Base-by-base conservation (phyloP, 1,140 invertebrate species). In the Colletes gigas region DNA sequence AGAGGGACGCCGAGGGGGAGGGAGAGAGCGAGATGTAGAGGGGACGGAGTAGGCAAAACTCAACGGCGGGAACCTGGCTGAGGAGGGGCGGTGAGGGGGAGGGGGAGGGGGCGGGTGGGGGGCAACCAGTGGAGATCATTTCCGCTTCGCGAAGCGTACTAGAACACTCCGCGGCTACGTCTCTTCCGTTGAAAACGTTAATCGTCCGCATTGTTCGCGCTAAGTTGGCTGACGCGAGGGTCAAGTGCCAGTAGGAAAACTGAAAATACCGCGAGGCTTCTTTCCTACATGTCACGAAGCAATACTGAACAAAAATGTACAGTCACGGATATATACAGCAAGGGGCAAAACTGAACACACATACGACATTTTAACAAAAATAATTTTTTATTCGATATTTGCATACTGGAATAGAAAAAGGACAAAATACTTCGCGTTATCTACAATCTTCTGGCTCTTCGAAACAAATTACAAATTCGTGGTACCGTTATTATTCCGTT, bases 61-160 rank as follows among this genome's bases (percentile, higher is more conserved):
- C 74, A 66, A 79, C 60, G 70, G 70, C 52, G 65, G 81, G 70
- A 78, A 82, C 73, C 55, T 76, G 65, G 80, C 5, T 19, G 44
- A 74, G 77, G 57, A 65, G 59, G 19, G 69, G 57, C 52, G 59
- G 67, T 5, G 44, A 4, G 54, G 73, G 71, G 62, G n/a, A n/a
- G n/a, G n/a, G n/a, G n/a, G n/a, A n/a, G n/a, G n/a, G n/a, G n/a
- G n/a, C n/a, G 57, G 59, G 67, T 5, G 44, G 44, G 54, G 73
- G 71, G 62, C 62, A 77, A 73, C 44, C 50, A 39, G 73, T 66
- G 59, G 73, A 77, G 81, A 86, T 88, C 83, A 75, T 78, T 88
- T 84, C 78, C 86, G 79, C 82, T 84, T 82, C 85, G 59, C 72
- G 67, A 62, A 87, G 82, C 86, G 69, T 54, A 85, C 85, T 83